Evolutionary conservation across 2,888 invertebrate species (phyloP).

Genomic region (Drosophila acutilabella): DNA sequence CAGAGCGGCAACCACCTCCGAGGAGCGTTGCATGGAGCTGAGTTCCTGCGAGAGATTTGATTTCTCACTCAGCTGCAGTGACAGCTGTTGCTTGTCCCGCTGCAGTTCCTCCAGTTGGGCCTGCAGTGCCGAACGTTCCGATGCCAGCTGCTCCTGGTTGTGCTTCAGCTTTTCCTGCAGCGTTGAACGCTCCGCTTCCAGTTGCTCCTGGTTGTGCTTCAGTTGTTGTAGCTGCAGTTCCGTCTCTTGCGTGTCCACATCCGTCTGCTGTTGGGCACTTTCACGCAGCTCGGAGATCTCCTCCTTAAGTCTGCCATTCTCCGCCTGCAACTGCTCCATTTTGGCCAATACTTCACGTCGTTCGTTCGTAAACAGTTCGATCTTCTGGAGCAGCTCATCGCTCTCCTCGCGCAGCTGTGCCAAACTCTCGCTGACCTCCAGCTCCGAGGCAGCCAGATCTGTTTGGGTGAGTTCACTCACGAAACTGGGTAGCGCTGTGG

Average conservation of each 20-base stretch:
- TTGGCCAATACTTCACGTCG: constrained; percentile 89
- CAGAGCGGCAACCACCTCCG: constrained; percentile 78
- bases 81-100: constrained; percentile 84
- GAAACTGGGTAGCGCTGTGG: constrained; percentile 43
- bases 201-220: constrained; percentile 40
- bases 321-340: constrained; percentile 87
- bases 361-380: constrained; percentile 89
- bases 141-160: constrained; percentile 12
- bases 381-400: constrained; percentile 88
- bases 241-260: constrained; percentile 9
- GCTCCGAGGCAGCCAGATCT: constrained; percentile 75
- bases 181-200: constrained; percentile 41
- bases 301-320: constrained; percentile 87
- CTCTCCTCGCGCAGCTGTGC: constrained; percentile 88
- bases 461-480: constrained; percentile 81
- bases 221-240: constrained; percentile 43
- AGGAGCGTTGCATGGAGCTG: constrained; percentile 80
- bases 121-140: constrained; percentile 66
- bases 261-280: constrained; percentile 18
- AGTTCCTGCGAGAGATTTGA: constrained; percentile 79
- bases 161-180: constrained; percentile 67
- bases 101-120: constrained; percentile 84
- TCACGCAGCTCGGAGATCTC: constrained; percentile 85
- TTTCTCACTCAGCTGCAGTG: constrained; percentile 74
- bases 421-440: constrained; percentile 86